phyloP scores from a whole-genome alignment of 2,888 invertebrate genomes.

The Meteorus cinctellus region DNA sequence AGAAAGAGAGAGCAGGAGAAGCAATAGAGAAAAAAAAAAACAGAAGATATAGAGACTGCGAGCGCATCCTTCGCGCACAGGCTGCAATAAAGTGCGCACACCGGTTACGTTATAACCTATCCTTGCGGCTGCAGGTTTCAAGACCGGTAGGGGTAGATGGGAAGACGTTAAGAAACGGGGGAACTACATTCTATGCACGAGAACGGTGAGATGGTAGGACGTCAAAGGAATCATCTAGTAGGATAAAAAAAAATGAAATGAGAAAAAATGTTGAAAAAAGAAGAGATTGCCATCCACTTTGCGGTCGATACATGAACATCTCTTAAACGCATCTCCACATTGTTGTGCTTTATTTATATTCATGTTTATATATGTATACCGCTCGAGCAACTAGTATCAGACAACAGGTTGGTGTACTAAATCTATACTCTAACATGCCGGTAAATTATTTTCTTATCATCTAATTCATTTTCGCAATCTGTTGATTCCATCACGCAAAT shows the following conservation, averaged over 20 bases:
- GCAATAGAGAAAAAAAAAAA: conserved; percentile 16
- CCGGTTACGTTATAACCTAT: conserved; percentile 38
- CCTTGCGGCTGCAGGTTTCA: conserved; percentile 28
- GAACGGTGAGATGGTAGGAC: background rate
- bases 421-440: background rate
- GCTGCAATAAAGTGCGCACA: conserved; percentile 28
- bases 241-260: conserved; percentile 13
- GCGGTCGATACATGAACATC: conserved; percentile 13
- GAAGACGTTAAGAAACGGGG: background rate
- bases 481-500: conserved; percentile 20
- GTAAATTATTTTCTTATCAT: background rate
- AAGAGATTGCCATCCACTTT: conserved; percentile 17
- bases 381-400: background rate
- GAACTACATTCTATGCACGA: background rate
- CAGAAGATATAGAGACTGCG: conserved; percentile 3
- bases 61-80: conserved; percentile 19
- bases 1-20: conserved; percentile 2
- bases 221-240: background rate
- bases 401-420: background rate
- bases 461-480: background rate
- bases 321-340: background rate
- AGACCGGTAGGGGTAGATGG: conserved; percentile 36
- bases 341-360: background rate
- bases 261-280: background rate
- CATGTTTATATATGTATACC: background rate